Percentiles rank a stretch among this genome's conserved stretches.
phyloP scores from a whole-genome alignment of 1,140 invertebrate species.

The Psilanteris sp. region DNA sequence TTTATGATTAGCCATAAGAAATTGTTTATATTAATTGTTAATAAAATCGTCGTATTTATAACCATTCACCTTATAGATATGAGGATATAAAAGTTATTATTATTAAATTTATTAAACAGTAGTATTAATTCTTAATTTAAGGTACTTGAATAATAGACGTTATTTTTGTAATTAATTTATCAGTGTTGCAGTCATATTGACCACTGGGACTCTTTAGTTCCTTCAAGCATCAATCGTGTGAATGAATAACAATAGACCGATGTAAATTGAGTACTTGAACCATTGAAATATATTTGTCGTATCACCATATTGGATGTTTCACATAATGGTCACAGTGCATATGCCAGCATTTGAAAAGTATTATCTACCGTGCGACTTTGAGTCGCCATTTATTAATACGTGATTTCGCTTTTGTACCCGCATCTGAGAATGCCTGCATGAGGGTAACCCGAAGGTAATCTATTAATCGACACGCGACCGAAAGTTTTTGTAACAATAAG shows the following conservation, averaged over 20 bases:
- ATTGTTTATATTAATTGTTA: too few species aligned
- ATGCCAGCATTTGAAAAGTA: conserved; percentile 20
- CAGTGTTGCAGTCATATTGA: too few species aligned
- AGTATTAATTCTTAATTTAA: too few species aligned
- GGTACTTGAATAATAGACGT: too few species aligned
- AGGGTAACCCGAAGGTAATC: conserved; percentile 30
- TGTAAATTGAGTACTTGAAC: conserved; percentile 9
- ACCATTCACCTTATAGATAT: too few species aligned
- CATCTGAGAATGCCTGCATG: conserved; percentile 22
- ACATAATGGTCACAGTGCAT: conserved; percentile 13
- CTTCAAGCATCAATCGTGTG: too few species aligned
- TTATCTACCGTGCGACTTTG: conserved; percentile 33
- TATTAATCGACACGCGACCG: conserved; percentile 40
- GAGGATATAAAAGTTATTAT: too few species aligned
- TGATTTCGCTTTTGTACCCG: conserved; percentile 27
- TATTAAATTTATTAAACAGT: too few species aligned
- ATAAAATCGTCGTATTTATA: too few species aligned
- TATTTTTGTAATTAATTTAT: too few species aligned
- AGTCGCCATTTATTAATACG: conserved; percentile 5
- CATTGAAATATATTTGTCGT: conserved; percentile 17
- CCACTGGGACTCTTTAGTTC: too few species aligned
- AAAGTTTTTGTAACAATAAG: conserved; percentile 23
- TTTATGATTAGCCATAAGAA: too few species aligned
- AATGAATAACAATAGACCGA: conserved; percentile 7
- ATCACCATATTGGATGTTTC: conserved; percentile 17